Base-by-base conservation (phyloP, 2,113 vertebrate genomes). In the Prietella phreatophila region DNA sequence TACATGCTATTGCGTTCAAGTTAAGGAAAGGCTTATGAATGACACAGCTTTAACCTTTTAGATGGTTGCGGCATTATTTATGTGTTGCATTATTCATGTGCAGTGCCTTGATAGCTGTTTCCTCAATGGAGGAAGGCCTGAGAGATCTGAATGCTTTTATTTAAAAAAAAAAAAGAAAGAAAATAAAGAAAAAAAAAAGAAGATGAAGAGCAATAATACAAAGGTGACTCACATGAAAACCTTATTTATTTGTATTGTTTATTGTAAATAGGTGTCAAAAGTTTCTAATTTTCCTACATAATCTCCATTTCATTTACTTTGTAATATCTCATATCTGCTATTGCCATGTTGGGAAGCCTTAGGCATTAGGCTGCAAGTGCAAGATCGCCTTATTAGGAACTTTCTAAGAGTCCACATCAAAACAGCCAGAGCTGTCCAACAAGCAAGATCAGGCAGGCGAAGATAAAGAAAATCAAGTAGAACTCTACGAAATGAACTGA, bases 41-140 rank as follows among this genome's bases (percentile, higher is more conserved):
- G 81, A 63, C 67, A 73, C 63, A 15, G 87, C 76, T 84, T 90
- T 90, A 88, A 85, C 7, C 63, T 88, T 87, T 88, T 15, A 88
- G 47, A 27, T 10, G 3, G 25, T 14, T 47, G 50, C 67, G 86
- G 63, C 56, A 91, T 89, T 80, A 91, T 88, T 91, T 71, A 87
- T 17, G 27, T 50, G 58, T 65, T 86, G 75, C n/a, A 79, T 79
- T 86, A 79, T 86, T 86, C 85, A 78, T 58, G n/a, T 85, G 50
- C 53, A 58, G 20, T 19, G 22, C 55, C 22, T 30, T 78, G 33
- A 42, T 78, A 25, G 56, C 25, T 78, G 73, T 56, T 56, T 73
- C 84, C 47, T 61, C 47, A 56, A 71, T 39, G 25, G 19, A 85
- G 83, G 17, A 8, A 2, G 4, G 36, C 55, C 39, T 22, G 60